These are phyloP conservation scores for Istiophorus platypterus DNA, from an alignment of 2,113 vertebrate genomes.

Conservation along the genomic window DNA sequence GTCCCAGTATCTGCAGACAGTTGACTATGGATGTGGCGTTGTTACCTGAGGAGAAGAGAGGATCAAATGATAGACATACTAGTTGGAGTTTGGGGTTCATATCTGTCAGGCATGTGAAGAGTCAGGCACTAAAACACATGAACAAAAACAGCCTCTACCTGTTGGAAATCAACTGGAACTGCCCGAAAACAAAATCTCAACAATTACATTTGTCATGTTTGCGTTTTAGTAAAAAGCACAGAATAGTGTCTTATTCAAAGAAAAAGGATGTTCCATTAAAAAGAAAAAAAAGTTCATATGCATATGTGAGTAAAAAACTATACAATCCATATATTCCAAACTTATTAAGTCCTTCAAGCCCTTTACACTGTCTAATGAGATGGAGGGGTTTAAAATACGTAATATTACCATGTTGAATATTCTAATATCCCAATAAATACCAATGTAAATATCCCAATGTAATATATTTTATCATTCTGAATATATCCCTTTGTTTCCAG, in stretches of 20 bases:
- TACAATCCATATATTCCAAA: neutral
- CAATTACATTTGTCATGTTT: neutral
- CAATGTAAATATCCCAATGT: neutral
- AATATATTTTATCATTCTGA: neutral
- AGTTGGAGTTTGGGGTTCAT: neutral
- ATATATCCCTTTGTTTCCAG: neutral
- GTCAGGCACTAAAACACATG: neutral
- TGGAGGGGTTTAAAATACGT: neutral
- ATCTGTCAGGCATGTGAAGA: neutral
- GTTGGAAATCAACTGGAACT: neutral
- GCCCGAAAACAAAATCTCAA: neutral
- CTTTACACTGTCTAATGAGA: neutral
- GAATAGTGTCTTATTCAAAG: conserved; percentile 4
- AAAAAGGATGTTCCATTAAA: conserved; percentile 34
- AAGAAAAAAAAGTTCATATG: neutral
- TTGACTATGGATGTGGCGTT: conserved; percentile 97
- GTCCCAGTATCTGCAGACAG: conserved; percentile 97
- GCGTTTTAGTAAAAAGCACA: neutral
- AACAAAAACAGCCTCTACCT: neutral
- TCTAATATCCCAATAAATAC: neutral
- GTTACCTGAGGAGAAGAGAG: conserved; percentile 85
- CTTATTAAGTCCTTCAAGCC: neutral
- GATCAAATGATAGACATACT: neutral
- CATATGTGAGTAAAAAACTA: no score
- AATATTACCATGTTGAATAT: neutral